Conservation (phyloP, 2,888 invertebrate species). For the Andrena minutula region DNA sequence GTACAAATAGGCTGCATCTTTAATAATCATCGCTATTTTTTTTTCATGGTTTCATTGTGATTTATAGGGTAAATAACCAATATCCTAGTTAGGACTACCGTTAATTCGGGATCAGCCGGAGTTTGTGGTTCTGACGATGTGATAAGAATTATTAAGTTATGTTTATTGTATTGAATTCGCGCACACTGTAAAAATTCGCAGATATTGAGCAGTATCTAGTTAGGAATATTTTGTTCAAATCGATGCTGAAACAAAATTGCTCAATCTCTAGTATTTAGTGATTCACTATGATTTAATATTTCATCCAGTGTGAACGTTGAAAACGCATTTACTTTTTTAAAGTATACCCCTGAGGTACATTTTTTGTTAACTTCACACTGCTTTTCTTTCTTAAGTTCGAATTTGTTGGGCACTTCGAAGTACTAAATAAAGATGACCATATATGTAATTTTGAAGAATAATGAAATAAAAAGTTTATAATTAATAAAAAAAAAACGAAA, state of each 20-base stretch:
- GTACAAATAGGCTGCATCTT: slow-evolving; percentile 40
- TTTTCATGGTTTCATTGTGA: slow-evolving; percentile 26
- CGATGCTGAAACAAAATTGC: slow-evolving; percentile 30
- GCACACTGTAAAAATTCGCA: slow-evolving; percentile 31
- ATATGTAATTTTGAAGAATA: slow-evolving; percentile 28
- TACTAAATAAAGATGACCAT: slow-evolving; percentile 16
- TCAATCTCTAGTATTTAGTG: slow-evolving; percentile 26
- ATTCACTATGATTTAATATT: neutral
- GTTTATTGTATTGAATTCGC: slow-evolving; percentile 38
- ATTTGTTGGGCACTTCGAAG: slow-evolving; percentile 11
- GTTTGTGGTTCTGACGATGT: slow-evolving; percentile 18
- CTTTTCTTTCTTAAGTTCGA: slow-evolving; percentile 8
- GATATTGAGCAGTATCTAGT: slow-evolving; percentile 36
- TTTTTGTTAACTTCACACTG: slow-evolving; percentile 25
- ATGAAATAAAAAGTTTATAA: slow-evolving; percentile 37
- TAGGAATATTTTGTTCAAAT: slow-evolving; percentile 30
- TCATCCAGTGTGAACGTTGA: slow-evolving; percentile 18
- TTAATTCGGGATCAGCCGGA: slow-evolving; percentile 23
- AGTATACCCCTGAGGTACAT: neutral
- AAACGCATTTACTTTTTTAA: slow-evolving; percentile 35
- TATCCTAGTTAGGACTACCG: slow-evolving; percentile 37
- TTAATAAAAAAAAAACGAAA: slow-evolving; percentile 19
- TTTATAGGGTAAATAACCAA: slow-evolving; percentile 44
- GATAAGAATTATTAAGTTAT: slow-evolving; percentile 26
- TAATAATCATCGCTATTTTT: slow-evolving; percentile 32